Evolutionary conservation across 2,113 vertebrate species (phyloP).

Genomic region (Xenopus laevis): DNA sequence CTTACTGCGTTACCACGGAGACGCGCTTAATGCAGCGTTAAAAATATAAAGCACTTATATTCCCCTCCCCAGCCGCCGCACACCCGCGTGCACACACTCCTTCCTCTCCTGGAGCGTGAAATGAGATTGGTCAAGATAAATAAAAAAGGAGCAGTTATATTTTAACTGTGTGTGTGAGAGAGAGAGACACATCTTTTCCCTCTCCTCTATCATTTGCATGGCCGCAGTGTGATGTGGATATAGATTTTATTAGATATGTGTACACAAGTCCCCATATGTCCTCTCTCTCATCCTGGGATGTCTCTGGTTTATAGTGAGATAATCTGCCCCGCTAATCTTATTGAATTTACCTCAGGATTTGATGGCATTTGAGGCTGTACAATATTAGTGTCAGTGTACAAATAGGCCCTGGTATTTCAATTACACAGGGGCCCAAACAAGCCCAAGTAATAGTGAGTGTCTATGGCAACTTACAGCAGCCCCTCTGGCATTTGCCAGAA

Average conservation of each 20-base stretch:
- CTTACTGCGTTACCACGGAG: slow-evolving; percentile 62
- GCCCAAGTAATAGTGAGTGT: too few species aligned
- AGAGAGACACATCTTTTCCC: slow-evolving; percentile 59
- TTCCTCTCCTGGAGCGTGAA: slow-evolving; percentile 67
- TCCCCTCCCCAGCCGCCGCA: slow-evolving; percentile 57
- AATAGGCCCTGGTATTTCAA: too few species aligned
- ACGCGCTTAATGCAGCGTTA: slow-evolving; percentile 68
- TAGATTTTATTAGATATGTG: background rate
- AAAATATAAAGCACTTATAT: slow-evolving; percentile 64
- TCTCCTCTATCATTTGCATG: slow-evolving; percentile 47
- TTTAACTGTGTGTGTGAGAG: slow-evolving; percentile 58
- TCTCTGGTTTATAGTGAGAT: background rate
- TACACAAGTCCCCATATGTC: background rate
- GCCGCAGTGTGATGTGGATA: background rate
- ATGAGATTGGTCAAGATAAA: slow-evolving; percentile 69
- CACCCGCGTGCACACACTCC: slow-evolving; percentile 49
- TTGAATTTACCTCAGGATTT: too few species aligned
- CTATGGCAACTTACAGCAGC: too few species aligned
- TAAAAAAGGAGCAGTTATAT: slow-evolving; percentile 63
- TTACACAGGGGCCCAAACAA: too few species aligned
- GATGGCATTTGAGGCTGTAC: too few species aligned
- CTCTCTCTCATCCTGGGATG: background rate
- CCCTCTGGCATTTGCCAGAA: too few species aligned
- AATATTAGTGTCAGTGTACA: too few species aligned
- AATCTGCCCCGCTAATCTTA: too few species aligned